phyloP scores from a whole-genome alignment of 1,140 invertebrate species.

The Drosophila nigrodunni region DNA sequence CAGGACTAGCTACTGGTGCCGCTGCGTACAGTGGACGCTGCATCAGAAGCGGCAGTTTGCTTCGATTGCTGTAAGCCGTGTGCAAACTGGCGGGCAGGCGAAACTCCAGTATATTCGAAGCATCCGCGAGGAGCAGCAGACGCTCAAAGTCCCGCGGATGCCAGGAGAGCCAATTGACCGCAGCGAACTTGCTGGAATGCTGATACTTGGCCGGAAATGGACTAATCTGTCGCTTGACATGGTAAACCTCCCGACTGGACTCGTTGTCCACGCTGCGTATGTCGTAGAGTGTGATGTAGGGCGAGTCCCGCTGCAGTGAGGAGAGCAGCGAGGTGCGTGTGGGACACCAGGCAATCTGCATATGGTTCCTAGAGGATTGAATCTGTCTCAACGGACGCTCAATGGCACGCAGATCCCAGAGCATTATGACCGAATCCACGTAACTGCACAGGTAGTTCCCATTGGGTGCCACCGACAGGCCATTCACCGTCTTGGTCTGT shows the following conservation, averaged over 20 bases:
- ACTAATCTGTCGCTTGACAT: conserved; percentile 75
- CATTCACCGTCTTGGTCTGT: conserved; percentile 93
- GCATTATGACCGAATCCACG: conserved; percentile 91
- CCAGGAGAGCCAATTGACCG: conserved; percentile 71
- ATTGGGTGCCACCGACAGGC: conserved; percentile 91
- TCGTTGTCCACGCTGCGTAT: conserved; percentile 76
- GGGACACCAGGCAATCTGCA: conserved; percentile 94
- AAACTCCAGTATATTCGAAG: conserved; percentile 72
- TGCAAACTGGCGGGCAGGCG: conserved; percentile 68
- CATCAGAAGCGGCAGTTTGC: conserved; percentile 73
- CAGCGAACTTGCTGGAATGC: conserved; percentile 53
- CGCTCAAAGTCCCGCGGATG: conserved; percentile 77
- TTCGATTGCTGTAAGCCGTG: conserved; percentile 75
- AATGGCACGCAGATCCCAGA: conserved; percentile 95
- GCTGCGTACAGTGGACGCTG: conserved; percentile 57
- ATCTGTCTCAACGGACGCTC: conserved; percentile 93
- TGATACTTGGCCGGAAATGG: conserved; percentile 79
- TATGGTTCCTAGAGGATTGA: conserved; percentile 89
- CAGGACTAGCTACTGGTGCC: conserved; percentile 45
- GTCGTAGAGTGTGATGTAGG: conserved; percentile 78
- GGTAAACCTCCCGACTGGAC: conserved; percentile 70
- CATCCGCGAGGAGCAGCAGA: conserved; percentile 72
- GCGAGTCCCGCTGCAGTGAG: conserved; percentile 75
- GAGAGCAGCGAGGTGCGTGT: conserved; percentile 86
- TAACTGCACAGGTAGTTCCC: conserved; percentile 93